Conservation (phyloP, 2,113 vertebrate genomes). For the Hirundichthys speculiger region DNA sequence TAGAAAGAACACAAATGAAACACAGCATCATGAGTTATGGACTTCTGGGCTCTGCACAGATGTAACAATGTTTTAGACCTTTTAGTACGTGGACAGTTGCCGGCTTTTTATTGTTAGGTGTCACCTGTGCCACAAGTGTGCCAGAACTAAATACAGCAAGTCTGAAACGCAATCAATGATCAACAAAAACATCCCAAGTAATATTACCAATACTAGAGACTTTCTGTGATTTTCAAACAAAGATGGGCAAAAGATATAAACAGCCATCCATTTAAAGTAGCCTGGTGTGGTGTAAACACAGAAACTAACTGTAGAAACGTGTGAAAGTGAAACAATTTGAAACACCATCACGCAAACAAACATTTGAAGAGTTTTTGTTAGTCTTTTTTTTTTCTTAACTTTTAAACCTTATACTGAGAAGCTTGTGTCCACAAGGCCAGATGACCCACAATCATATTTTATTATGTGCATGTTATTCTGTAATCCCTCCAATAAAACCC, state of each 20-base stretch:
- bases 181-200: no score
- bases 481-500: neutral
- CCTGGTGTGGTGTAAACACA: no score
- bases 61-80: slow-evolving; percentile 56
- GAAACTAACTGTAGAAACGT: no score
- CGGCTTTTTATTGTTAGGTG: neutral
- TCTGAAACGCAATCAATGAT: neutral
- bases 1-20: slow-evolving; percentile 4
- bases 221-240: no score
- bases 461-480: slow-evolving; percentile 13
- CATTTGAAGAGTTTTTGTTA: neutral
- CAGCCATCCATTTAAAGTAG: no score
- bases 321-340: slow-evolving; percentile 7
- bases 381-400: slow-evolving; percentile 47
- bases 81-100: neutral
- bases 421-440: slow-evolving; percentile 3
- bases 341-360: slow-evolving; percentile 5
- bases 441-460: slow-evolving; percentile 6
- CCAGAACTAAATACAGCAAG: slow-evolving; percentile 22
- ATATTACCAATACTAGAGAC: no score
- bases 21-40: neutral
- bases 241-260: no score
- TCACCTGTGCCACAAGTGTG: slow-evolving; percentile 1
- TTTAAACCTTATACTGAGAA: slow-evolving; percentile 40
- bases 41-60: slow-evolving; percentile 15